These are phyloP conservation scores for Cuculus canorus DNA, from an alignment of 2,797 vertebrate genomes.

Conservation along the genomic window DNA sequence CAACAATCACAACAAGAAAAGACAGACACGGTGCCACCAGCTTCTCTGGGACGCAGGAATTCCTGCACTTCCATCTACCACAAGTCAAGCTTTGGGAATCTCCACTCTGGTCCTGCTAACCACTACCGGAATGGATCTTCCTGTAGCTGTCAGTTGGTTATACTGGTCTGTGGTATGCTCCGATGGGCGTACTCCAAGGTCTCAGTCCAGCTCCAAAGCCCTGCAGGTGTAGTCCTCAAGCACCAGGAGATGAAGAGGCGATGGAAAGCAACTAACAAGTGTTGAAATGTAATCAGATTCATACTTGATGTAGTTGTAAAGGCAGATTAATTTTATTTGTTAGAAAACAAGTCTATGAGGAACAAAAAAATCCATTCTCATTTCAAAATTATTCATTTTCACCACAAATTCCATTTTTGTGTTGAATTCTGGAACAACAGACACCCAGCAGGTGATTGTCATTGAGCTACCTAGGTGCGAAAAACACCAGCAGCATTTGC, in stretches of 20 bases:
- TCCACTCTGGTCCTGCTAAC: neutral
- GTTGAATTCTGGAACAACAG: neutral
- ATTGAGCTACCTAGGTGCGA: neutral
- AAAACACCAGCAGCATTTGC: neutral
- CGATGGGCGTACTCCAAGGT: rapidly evolving
- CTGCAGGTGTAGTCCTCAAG: neutral
- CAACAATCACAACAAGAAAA: neutral
- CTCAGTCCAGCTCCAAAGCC: neutral
- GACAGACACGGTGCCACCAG: neutral
- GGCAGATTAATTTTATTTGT: neutral
- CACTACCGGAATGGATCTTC: rapidly evolving
- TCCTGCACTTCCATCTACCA: neutral
- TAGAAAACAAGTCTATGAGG: neutral
- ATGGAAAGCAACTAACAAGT: too few species aligned
- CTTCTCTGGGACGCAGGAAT: rapidly evolving
- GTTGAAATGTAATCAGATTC: neutral
- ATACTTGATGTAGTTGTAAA: rapidly evolving
- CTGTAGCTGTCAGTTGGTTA: neutral
- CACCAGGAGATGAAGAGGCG: neutral
- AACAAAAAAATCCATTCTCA: neutral
- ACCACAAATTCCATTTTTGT: neutral
- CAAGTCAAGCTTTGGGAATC: neutral
- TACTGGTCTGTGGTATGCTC: neutral
- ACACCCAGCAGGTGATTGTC: neutral
- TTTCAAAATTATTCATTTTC: rapidly evolving